Evolutionary conservation across 2,797 vertebrate genomes (phyloP).

Genomic region (Gymnoscopelus braueri): DNA sequence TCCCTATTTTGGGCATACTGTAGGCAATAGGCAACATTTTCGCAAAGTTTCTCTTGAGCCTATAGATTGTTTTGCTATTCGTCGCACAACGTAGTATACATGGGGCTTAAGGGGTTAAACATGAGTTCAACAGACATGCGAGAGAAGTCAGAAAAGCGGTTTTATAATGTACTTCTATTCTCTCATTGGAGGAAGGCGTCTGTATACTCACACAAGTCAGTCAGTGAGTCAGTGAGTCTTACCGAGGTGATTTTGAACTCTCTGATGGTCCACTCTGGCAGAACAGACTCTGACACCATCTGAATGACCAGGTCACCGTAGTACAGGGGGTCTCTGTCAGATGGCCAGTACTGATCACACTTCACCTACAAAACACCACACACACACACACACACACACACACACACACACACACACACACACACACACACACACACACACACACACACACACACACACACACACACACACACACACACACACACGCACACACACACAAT

Average conservation of each 20-base stretch:
- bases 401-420: background rate
- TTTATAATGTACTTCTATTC: too few species aligned
- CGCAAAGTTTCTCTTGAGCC: too few species aligned
- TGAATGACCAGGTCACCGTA: constrained; percentile 95
- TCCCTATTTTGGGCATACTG: too few species aligned
- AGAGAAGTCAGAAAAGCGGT: too few species aligned
- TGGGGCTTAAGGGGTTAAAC: too few species aligned
- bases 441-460: constrained; percentile 18
- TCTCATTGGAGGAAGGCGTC: too few species aligned
- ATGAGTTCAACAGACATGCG: too few species aligned
- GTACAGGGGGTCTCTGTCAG: constrained; percentile 90
- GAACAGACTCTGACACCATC: constrained; percentile 91
- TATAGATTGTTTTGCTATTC: too few species aligned
- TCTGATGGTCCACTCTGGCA: constrained; percentile 96
- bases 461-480: constrained; percentile 5
- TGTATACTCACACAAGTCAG: constrained; percentile 49
- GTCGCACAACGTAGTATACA: too few species aligned
- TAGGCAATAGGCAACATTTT: too few species aligned
- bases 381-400: background rate
- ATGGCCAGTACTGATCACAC: constrained; percentile 97
- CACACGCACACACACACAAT: too few species aligned
- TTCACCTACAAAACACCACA: constrained; percentile 83
- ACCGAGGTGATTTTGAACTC: constrained; percentile 94
- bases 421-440: constrained; percentile 9
- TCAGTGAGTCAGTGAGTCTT: constrained; percentile 45